Evolutionary conservation across 2,797 vertebrate species (phyloP).

Genomic region (Trachops cirrhosus): DNA sequence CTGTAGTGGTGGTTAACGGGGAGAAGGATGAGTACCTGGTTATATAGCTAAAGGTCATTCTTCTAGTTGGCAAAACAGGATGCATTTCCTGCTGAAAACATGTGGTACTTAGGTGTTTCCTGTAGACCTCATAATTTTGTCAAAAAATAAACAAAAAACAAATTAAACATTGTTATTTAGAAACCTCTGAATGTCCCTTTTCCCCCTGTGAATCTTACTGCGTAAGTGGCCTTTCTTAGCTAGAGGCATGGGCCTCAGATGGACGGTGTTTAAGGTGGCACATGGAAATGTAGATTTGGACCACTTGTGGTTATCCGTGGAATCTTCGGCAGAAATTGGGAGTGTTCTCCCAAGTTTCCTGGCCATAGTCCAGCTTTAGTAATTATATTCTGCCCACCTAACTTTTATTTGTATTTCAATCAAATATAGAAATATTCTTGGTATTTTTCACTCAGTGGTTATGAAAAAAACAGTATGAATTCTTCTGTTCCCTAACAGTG

Average conservation of each 20-base stretch:
- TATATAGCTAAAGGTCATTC: conserved; percentile 3
- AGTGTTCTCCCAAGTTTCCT: conserved; percentile 49
- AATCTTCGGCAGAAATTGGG: conserved; percentile 41
- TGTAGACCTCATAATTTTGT: conserved; percentile 38
- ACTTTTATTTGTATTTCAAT: conserved; percentile 49
- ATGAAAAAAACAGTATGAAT: conserved; percentile 24
- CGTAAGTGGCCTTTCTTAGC: conserved; percentile 20
- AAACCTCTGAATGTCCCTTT: conserved; percentile 12
- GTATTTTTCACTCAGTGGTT: conserved; percentile 21
- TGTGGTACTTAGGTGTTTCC: conserved; percentile 35
- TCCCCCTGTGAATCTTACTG: not conserved
- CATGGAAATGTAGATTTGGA: conserved; percentile 24
- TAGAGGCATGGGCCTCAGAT: not conserved
- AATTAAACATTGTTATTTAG: conserved; percentile 42
- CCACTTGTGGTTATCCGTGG: conserved; percentile 28
- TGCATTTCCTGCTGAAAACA: not conserved
- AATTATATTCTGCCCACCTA: conserved; percentile 58
- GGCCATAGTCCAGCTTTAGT: conserved; percentile 23
- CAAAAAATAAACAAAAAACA: conserved; percentile 15
- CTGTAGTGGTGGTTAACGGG: not conserved
- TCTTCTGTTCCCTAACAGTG: not conserved
- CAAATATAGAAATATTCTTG: conserved; percentile 19
- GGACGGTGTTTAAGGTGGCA: conserved; percentile 29
- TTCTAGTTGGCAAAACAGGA: conserved; percentile 38
- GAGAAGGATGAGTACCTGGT: not conserved